Percentiles rank a stretch among this genome's conserved stretches.
These are phyloP conservation scores for Bimastos eiseni DNA, from an alignment of 2,888 invertebrate genomes.

Conservation along the genomic window DNA sequence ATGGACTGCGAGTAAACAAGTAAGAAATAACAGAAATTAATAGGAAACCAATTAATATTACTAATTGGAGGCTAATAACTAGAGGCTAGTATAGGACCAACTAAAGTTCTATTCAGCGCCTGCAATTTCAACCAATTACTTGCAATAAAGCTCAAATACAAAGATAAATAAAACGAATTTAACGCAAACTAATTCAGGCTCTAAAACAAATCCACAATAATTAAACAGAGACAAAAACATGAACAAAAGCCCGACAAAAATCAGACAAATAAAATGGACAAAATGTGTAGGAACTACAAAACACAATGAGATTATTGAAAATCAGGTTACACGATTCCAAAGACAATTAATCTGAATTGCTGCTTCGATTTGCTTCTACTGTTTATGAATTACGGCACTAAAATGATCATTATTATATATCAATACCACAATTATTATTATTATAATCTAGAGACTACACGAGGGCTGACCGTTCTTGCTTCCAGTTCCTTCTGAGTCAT, in stretches of 20 bases:
- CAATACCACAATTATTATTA: too few relatives aligned
- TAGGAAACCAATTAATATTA: background rate
- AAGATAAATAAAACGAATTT: background rate
- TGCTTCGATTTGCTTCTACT: too few relatives aligned
- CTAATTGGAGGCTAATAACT: background rate
- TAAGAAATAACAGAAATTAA: background rate
- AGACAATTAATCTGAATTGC: background rate
- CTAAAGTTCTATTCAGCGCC: background rate
- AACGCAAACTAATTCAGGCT: background rate
- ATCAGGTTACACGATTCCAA: background rate
- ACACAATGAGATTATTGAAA: background rate
- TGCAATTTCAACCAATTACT: background rate
- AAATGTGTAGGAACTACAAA: background rate
- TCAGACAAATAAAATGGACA: background rate
- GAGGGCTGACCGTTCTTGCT: slow-evolving; percentile 14
- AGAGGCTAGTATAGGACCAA: background rate
- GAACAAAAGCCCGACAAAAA: background rate
- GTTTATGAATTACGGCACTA: too few relatives aligned
- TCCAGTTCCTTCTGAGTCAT: background rate
- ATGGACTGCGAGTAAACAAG: background rate
- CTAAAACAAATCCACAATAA: background rate
- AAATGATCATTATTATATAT: too few relatives aligned
- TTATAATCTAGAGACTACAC: too few relatives aligned
- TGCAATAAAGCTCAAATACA: background rate
- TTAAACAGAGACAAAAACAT: background rate